Base-by-base conservation (phyloP, 2,888 invertebrate species). In the Patella pellucida region DNA sequence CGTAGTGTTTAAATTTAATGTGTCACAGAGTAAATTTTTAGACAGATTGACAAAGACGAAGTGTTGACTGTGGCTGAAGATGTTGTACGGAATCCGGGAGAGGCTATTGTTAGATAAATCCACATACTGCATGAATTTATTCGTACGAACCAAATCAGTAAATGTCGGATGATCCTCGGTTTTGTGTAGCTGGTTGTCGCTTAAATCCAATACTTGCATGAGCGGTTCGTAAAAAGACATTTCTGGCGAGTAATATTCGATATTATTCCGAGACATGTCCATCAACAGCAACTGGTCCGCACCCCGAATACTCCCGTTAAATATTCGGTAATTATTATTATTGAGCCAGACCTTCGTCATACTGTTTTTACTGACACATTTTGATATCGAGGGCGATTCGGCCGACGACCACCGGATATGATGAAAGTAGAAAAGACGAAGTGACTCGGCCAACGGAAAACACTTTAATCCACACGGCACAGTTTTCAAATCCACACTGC, bases 221-320 rank as follows among this genome's bases (percentile, higher is more conserved):
- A 62, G 11, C 19, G 62, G 62, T 62, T 62, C 62, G 23, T 62
- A 14, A 11, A 62, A 19, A 0, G 23, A 23, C 19, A 62, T 23
- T 62, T 62, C 62, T 23, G 19, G 19, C 14, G 23, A 23, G 62
- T 62, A 62, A 41, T 41, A 41, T 14, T 62, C 62, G 62, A 62
- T 62, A 2, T 19, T 19, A 62, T 62, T 62, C 19, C 23, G 19
- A 12, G 62, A 62, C 62, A 62, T 62, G 4, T 62, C 62, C 19
- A 62, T 11, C 11, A 23, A 62, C 62, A 12, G 12, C 14, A 62
- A 23, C 11, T 23, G 62, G 19, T 62, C 62, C 14, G 12, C 62
- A 23, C 62, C 62, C 14, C 62, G 62, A 23, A 62, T 62, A 62
- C 62, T 62, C 14, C 62, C 62, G 19, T 62, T 62, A 62, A 62